Evolutionary conservation across 1,140 invertebrate genomes (phyloP).

Genomic region (Octopus sinensis): DNA sequence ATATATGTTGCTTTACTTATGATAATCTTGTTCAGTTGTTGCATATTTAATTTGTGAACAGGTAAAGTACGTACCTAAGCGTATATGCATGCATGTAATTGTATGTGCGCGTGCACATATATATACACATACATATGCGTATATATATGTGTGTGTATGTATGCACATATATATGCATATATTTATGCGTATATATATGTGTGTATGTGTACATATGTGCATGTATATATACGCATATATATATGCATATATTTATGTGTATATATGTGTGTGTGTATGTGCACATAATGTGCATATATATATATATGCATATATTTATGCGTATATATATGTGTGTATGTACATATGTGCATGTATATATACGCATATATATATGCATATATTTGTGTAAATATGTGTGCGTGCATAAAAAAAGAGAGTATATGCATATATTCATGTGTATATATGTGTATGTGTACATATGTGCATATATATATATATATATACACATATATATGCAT

Average conservation of each 20-base stretch:
- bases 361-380: too few relatives aligned
- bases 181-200: neutral
- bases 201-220: conserved; percentile 56
- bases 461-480: neutral
- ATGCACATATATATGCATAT: conserved; percentile 5
- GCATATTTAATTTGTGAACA: neutral
- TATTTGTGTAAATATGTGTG: too few relatives aligned
- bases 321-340: too few relatives aligned
- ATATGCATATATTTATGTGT: neutral
- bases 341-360: too few relatives aligned
- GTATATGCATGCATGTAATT: neutral
- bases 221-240: neutral
- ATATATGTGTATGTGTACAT: neutral
- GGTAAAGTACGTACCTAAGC: neutral
- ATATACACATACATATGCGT: neutral
- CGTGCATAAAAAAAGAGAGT: neutral
- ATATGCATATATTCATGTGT: neutral
- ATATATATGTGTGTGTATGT: conserved; percentile 13
- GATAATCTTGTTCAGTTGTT: neutral
- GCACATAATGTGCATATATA: too few relatives aligned
- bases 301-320: too few relatives aligned
- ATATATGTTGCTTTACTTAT: neutral
- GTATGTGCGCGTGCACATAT: neutral
- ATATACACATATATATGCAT: neutral
- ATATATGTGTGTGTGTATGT: neutral